Conservation (phyloP, 2,113 vertebrate genomes). For the Falco punctatus region DNA sequence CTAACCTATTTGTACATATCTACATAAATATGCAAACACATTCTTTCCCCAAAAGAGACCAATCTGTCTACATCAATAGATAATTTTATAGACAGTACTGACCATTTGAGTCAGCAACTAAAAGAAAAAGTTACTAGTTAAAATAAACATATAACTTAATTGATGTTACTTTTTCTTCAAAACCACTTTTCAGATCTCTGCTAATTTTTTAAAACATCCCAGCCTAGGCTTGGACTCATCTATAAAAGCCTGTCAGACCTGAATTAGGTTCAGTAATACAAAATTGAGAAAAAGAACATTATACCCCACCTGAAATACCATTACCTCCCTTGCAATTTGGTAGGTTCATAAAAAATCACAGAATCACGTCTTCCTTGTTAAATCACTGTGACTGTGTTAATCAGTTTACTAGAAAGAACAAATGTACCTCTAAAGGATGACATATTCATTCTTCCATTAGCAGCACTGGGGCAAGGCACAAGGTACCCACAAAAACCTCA, state of each 20-base stretch:
- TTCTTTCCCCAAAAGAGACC: not conserved
- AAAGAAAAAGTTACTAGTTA: constrained; percentile 1
- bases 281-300: not conserved
- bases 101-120: not conserved
- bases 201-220: not conserved
- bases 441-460: not conserved
- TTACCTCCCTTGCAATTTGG: not conserved
- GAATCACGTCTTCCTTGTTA: not conserved
- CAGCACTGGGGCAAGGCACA: not conserved
- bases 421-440: not conserved
- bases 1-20: not conserved
- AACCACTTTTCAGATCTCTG: not conserved
- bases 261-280: not conserved
- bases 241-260: not conserved
- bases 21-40: not conserved
- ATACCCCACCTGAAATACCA: not conserved
- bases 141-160: not conserved
- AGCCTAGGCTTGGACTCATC: not conserved
- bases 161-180: not conserved
- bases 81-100: not conserved
- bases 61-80: not conserved
- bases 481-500: not conserved
- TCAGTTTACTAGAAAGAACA: not conserved
- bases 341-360: not conserved
- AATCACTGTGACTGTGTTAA: not conserved